phyloP scores from a whole-genome alignment of 2,888 invertebrate genomes.

The Auanema freiburgensis region DNA sequence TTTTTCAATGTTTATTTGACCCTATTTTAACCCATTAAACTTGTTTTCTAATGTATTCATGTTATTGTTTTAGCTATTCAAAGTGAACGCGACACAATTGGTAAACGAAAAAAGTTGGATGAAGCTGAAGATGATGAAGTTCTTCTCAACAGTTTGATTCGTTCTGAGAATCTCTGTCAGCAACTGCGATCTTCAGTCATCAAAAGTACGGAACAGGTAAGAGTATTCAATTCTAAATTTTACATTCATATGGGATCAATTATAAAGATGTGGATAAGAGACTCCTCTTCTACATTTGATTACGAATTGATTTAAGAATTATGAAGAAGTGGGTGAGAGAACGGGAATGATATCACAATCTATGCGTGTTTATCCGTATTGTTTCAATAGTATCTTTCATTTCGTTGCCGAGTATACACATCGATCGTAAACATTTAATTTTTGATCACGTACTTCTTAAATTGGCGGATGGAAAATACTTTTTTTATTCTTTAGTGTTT shows the following conservation, averaged over 20 bases:
- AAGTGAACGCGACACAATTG: constrained; percentile 55
- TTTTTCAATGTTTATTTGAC: neutral
- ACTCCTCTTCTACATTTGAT: neutral
- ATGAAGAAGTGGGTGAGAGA: neutral
- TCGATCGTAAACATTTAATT: no score
- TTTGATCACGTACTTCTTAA: no score
- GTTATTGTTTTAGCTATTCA: constrained; percentile 46
- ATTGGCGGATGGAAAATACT: no score
- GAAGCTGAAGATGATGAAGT: constrained; percentile 29
- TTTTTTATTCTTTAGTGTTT: no score
- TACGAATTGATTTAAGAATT: neutral
- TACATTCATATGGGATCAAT: no score
- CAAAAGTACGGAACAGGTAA: constrained; percentile 52
- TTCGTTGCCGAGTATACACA: neutral
- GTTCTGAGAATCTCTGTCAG: constrained; percentile 47
- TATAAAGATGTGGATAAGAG: neutral
- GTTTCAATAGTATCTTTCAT: neutral
- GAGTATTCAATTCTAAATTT: constrained; percentile 6
- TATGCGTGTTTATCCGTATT: neutral
- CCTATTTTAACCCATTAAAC: neutral
- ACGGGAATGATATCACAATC: neutral
- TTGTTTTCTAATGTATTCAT: constrained; percentile 5
- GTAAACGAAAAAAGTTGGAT: constrained; percentile 47
- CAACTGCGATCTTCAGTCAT: constrained; percentile 56
- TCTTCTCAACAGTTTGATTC: constrained; percentile 43